These are phyloP conservation scores for Hozukius guyotensis DNA, from an alignment of 2,797 vertebrate genomes.

Conservation along the genomic window DNA sequence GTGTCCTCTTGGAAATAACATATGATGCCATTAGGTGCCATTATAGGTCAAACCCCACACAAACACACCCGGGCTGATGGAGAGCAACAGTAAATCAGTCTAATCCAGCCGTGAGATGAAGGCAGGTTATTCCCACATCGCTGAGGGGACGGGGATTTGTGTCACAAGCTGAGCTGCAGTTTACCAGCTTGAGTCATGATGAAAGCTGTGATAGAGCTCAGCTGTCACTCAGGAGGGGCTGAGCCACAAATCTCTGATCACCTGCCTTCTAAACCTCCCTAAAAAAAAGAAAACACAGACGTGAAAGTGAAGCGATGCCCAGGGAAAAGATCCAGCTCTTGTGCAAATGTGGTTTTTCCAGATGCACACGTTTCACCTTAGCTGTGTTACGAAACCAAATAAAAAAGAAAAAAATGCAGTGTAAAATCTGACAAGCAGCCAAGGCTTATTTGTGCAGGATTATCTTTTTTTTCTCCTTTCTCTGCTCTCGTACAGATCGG, in stretches of 20 bases:
- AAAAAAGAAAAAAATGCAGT: background rate
- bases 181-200: conserved; percentile 62
- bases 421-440: conserved; percentile 30
- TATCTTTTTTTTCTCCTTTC: conserved; percentile 13
- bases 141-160: conserved; percentile 42
- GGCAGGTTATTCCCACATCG: conserved; percentile 51
- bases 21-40: conserved; percentile 63
- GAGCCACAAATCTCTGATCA: conserved; percentile 39
- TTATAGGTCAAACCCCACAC: conserved; percentile 59
- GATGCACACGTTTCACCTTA: background rate
- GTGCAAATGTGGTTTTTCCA: background rate
- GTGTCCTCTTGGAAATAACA: conserved; percentile 58
- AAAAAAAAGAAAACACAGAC: background rate
- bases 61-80: conserved; percentile 40
- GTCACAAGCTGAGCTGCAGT: conserved; percentile 57
- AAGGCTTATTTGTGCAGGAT: conserved; percentile 37
- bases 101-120: conserved; percentile 52
- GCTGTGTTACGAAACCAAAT: background rate
- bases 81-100: conserved; percentile 56
- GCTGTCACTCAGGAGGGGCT: conserved; percentile 55
- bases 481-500: conserved; percentile 33
- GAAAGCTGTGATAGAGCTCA: conserved; percentile 58
- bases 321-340: background rate
- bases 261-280: conserved; percentile 7
- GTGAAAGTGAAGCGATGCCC: background rate